These are phyloP conservation scores for Loriculus beryllinus DNA, from an alignment of 2,797 vertebrate genomes.

Conservation along the genomic window DNA sequence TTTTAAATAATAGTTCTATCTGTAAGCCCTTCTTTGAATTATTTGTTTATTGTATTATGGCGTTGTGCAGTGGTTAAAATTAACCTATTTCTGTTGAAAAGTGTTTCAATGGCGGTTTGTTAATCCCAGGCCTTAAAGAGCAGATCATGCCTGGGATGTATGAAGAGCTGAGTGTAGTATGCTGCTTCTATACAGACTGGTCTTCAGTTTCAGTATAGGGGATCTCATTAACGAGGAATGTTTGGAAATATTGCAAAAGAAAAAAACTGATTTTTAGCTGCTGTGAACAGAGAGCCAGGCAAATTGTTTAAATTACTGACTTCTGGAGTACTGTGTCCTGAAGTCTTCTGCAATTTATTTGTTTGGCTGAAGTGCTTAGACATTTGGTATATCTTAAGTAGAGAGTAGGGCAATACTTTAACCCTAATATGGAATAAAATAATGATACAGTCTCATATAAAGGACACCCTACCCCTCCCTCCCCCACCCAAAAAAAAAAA, in stretches of 20 bases:
- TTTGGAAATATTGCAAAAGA: neutral
- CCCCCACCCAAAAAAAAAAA: rapidly evolving
- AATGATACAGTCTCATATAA: neutral
- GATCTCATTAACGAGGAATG: neutral
- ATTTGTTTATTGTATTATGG: neutral
- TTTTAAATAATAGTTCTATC: neutral
- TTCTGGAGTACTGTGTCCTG: neutral
- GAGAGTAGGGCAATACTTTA: neutral
- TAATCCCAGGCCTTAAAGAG: neutral
- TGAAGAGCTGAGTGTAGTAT: neutral
- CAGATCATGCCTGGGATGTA: rapidly evolving
- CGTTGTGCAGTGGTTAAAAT: neutral
- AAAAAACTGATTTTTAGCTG: neutral
- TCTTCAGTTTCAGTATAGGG: neutral
- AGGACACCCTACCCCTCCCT: too few species aligned
- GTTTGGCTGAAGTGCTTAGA: neutral
- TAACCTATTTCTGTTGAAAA: neutral
- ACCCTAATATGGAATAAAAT: neutral
- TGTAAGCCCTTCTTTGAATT: neutral
- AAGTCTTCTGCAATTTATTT: neutral
- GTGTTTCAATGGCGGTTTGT: neutral
- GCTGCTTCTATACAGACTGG: neutral
- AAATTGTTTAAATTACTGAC: neutral
- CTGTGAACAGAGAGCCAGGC: neutral
- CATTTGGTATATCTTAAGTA: neutral